Evolutionary conservation across 2,888 invertebrate genomes (phyloP), one percentile per base, ranked within the genome.

Genomic region (Microplitis manilae): DNA sequence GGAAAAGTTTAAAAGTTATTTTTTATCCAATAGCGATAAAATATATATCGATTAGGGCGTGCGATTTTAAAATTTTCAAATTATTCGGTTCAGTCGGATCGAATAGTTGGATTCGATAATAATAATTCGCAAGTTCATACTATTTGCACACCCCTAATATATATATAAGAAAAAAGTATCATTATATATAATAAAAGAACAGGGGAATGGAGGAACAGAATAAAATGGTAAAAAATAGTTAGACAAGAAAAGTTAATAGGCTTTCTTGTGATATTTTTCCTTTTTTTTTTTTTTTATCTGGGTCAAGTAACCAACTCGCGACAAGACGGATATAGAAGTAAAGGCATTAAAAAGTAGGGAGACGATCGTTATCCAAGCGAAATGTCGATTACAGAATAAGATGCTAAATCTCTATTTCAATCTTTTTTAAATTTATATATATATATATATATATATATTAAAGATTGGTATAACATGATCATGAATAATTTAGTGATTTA

Each of bases 301-400:
- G 75, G 75, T 75, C 75, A 38, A 75, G 69, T 75, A 64, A 50
- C 20, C 20, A 38, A 20, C 39, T 67, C 67, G 67, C 20, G 67
- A 38, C 39, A 38, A 38, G 30, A 38, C 20, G 41, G 68, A 40
- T 68, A 68, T 68, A 50, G 73, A 17, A 20, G 30, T 20, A 38
- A 67, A 67, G 50, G 5, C 50, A 50, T 50, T 13, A 50, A 13
- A 50, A 50, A 50, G 50, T 50, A 38, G 67, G 67, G 60, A 40
- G 15, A 39, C 68, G 60, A 68, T 75, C 75, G 61, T 75, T 68
- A 75, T 68, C 75, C 67, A 15, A 75, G 50, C 61, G 62, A 30
- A 68, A 68, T 60, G 30, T 68, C 60, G 60, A 39, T 65, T 65
- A 62, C 15, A n/a, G 62, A 38, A 30, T 30, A 30, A 30, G 30